Base-by-base conservation (phyloP, 2,888 invertebrate species). In the Carpatolechia fugitivella region DNA sequence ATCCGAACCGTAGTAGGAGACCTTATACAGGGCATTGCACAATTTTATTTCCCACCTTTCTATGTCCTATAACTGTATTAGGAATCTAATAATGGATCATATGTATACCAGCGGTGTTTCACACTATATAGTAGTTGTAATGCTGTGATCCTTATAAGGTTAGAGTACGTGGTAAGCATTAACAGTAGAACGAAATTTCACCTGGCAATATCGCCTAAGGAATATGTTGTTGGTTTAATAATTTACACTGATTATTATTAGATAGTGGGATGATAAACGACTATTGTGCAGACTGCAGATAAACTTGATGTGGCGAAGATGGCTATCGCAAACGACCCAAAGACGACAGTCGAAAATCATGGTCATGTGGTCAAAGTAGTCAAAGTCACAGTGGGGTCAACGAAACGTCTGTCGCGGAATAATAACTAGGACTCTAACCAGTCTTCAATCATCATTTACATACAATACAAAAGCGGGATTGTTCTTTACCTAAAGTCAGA, bases 91-190 rank as follows among this genome's bases (percentile, higher is more conserved):
- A 24, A 77, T 74, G 64, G 64, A 69, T 67, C 70, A 69, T 78
- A 79, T 44, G 44, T 78, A 79, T 71, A 73, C 77, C 59, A 60
- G 44, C 47, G 62, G 74, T 78, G 80, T 81, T 81, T 80, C 78
- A 78, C 74, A 35, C 69, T 72, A 69, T 74, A 35, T 69, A 71
- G 68, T 66, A 58, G 62, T 64, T 68, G 62, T 66, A 70, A 66
- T 68, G 63, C 66, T 44, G 44, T 44, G n/a, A 29, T 44, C 76
- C 70, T 73, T 72, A 70, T 71, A 73, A 64, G 66, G 65, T 51
- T 48, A 57, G 57, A 60, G 58, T 47, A 66, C 73, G 76, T 70
- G 78, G 72, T 63, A 73, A 76, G 81, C 78, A 81, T 82, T 74
- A 66, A 66, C 74, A 65, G 70, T 70, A 33, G 62, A 59, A 63